phyloP scores from a whole-genome alignment of 2,113 vertebrate genomes.

The Chascanopsetta lugubris region DNA sequence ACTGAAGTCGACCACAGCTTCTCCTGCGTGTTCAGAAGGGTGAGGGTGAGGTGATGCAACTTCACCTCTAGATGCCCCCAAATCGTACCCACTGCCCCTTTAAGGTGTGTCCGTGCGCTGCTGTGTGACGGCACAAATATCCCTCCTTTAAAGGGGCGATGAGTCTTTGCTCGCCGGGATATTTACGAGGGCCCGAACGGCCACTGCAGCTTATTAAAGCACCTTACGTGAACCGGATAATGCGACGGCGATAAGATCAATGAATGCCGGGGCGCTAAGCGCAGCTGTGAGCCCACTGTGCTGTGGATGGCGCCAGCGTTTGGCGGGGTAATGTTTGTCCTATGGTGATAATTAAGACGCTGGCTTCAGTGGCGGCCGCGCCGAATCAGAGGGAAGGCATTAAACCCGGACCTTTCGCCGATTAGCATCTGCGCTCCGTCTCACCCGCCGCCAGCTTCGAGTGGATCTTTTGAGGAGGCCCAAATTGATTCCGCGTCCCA shows the following conservation, averaged over 20 bases:
- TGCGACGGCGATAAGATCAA: conserved; percentile 76
- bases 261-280: conserved; percentile 63
- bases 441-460: conserved; percentile 68
- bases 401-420: conserved; percentile 74
- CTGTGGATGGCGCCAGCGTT: conserved; percentile 75
- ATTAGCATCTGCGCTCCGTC: conserved; percentile 74
- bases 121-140: neutral
- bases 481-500: conserved; percentile 76
- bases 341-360: conserved; percentile 77
- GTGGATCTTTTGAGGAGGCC: conserved; percentile 77
- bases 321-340: conserved; percentile 76
- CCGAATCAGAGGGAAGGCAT: conserved; percentile 72
- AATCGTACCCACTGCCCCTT: too few species aligned
- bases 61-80: too few species aligned
- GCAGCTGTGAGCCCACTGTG: conserved; percentile 60
- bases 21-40: too few species aligned
- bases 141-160: neutral
- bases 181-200: conserved; percentile 55
- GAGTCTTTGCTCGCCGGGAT: conserved; percentile 33
- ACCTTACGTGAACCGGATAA: conserved; percentile 71
- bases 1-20: too few species aligned
- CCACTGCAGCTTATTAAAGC: conserved; percentile 57
- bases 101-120: neutral
- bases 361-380: conserved; percentile 65
- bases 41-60: too few species aligned